Percentiles rank a stretch among this genome's conserved stretches.
phyloP scores from a whole-genome alignment of 2,888 invertebrate species.

The Athrips mouffetella region DNA sequence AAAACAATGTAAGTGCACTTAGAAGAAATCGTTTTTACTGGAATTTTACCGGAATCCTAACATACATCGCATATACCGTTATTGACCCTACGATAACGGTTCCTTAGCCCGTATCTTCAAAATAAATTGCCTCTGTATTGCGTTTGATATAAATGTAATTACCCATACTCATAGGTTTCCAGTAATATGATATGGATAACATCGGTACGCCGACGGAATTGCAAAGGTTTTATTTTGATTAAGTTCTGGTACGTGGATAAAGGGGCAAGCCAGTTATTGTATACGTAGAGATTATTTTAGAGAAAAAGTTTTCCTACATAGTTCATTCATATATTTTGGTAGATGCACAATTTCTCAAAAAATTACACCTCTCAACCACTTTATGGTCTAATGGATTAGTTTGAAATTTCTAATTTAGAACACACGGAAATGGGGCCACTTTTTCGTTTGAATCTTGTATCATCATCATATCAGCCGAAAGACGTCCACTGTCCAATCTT shows the following conservation, averaged over 20 bases:
- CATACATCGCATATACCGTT: conserved; percentile 1
- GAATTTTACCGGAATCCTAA: not conserved
- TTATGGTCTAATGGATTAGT: no score
- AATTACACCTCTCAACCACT: no score
- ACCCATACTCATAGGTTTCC: conserved; percentile 14
- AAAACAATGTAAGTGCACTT: not conserved
- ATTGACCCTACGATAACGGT: conserved; percentile 14
- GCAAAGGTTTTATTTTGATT: conserved; percentile 5
- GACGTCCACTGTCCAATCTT: no score
- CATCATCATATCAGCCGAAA: no score
- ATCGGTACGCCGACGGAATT: not conserved
- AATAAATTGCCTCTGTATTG: conserved; percentile 21
- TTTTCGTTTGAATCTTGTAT: no score
- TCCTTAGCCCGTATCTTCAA: conserved; percentile 15
- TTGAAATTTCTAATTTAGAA: no score
- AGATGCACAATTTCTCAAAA: no score
- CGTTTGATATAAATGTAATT: conserved; percentile 19
- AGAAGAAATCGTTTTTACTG: no score
- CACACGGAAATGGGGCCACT: no score
- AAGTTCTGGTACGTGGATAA: not conserved
- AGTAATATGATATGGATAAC: conserved; percentile 12
- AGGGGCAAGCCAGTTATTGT: not conserved
- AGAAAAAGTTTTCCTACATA: no score
- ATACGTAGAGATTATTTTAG: no score
- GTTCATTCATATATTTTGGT: no score